Evolutionary conservation across 2,797 vertebrate species (phyloP), one percentile per base, ranked within the genome.

Genomic region (Buphagus erythrorhynchus): DNA sequence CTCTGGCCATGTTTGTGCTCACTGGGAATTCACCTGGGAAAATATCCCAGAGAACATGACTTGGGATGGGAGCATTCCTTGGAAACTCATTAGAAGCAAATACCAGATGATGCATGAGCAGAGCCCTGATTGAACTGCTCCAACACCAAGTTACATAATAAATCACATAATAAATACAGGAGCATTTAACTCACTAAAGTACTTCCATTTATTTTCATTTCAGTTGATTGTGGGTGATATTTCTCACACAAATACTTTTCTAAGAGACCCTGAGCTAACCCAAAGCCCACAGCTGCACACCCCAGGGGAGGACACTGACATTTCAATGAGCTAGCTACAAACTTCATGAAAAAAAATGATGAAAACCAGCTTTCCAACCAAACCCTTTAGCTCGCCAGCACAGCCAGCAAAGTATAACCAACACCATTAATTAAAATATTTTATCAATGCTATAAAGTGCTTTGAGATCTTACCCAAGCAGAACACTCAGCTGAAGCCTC

Each of bases 131-230:
- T 21, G 38, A 92, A 29, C 68, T 61, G 54, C 63, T 79, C 45
- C 76, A 79, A 43, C 74, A 84, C 57, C 51, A 40, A 51, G 16
- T 65, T 74, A 18, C 3, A 4, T 15, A 58, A 89, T 77, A 57
- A 92, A 91, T 81, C 36, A 15, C 20, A 3, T 54, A 42, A 79
- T 45, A 91, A 91, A 58, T 46, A 46, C 18, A 3, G 0, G 29
- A 68, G 77, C 33, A 21, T 71, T 91, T 94, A 40, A 45, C 52
- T 80, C 73, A 11, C 86, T 43, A 4, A 83, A 90, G 19, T 28
- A 22, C 26, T 74, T 58, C 61, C 28, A 63, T 71, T 88, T 86
- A n/a, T 83, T 77, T 89, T 86, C 24, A 81, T 77, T 77, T 86
- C 73, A 54, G 20, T 31, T 80, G 77, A 51, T 73, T 26, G 49